These are phyloP conservation scores for Zeus faber DNA, from an alignment of 2,113 vertebrate species.

Conservation along the genomic window DNA sequence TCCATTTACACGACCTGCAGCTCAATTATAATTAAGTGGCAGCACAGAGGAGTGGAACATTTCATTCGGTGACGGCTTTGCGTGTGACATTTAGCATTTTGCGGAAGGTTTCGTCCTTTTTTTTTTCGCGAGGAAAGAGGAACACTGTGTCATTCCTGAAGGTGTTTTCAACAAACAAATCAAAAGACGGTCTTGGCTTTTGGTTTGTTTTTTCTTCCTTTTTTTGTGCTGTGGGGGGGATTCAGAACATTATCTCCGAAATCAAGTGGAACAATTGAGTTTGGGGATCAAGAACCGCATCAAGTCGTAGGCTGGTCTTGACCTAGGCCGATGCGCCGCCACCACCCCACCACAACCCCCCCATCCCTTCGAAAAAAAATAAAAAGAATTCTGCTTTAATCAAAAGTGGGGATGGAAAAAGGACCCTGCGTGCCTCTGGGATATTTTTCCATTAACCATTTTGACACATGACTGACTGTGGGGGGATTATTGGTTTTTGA, in stretches of 20 bases:
- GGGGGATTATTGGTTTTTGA: slow-evolving; percentile 99
- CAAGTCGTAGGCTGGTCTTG: slow-evolving; percentile 55
- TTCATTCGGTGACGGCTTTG: slow-evolving; percentile 28
- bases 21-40: slow-evolving; percentile 47
- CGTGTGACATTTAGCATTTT: slow-evolving; percentile 3
- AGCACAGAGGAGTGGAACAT: slow-evolving; percentile 27
- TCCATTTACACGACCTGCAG: slow-evolving; percentile 32
- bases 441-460: slow-evolving; percentile 99
- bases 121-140: too few relatives aligned
- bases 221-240: too few relatives aligned
- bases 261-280: slow-evolving; percentile 55
- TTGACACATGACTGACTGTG: slow-evolving; percentile 99
- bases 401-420: slow-evolving; percentile 94
- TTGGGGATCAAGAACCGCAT: slow-evolving; percentile 50
- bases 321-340: slow-evolving; percentile 76
- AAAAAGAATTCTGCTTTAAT: slow-evolving; percentile 94
- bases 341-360: too few relatives aligned
- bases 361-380: slow-evolving; percentile 60
- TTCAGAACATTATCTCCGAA: slow-evolving; percentile 54
- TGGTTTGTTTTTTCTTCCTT: too few relatives aligned
- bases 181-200: too few relatives aligned
- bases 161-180: too few relatives aligned
- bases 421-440: slow-evolving; percentile 89
- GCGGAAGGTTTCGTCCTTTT: too few relatives aligned
- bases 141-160: too few relatives aligned